These are phyloP conservation scores for Drosophila varians DNA, from an alignment of 1,140 invertebrate species.

Conservation along the genomic window DNA sequence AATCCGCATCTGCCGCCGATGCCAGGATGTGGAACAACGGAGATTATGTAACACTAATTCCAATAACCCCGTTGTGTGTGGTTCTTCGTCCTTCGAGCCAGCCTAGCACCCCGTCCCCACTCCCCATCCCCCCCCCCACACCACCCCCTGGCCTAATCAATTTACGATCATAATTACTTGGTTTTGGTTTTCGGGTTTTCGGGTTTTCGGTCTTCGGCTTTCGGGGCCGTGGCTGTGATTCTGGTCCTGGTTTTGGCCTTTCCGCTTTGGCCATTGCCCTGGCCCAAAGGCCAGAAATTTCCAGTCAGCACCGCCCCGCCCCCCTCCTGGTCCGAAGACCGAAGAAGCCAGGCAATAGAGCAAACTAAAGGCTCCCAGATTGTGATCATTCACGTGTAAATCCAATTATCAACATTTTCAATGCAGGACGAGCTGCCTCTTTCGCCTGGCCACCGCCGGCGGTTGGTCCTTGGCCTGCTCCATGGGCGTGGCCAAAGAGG, in stretches of 20 bases:
- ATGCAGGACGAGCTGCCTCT: constrained; percentile 29
- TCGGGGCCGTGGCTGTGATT: background rate
- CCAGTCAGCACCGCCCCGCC: too few species aligned
- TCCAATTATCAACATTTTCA: constrained; percentile 79
- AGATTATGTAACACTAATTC: constrained; percentile 53
- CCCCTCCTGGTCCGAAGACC: too few species aligned
- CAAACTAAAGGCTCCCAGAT: constrained; percentile 69
- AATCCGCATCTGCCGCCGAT: background rate
- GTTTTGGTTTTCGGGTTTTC: constrained; percentile 50
- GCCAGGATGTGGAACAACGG: constrained; percentile 28
- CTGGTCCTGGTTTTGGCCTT: constrained; percentile 1
- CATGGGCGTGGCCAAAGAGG: constrained; percentile 21
- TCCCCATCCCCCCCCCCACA: background rate
- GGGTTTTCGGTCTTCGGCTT: constrained; percentile 17
- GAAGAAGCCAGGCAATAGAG: background rate
- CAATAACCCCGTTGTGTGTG: constrained; percentile 49
- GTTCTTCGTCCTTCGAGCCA: constrained; percentile 1
- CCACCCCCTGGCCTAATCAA: constrained; percentile 52
- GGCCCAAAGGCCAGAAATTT: constrained; percentile 44
- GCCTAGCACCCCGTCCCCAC: background rate
- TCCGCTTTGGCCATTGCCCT: constrained; percentile 42
- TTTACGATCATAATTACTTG: constrained; percentile 79
- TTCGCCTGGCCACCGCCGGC: constrained; percentile 24
- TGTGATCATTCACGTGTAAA: constrained; percentile 81
- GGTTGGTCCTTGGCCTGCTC: constrained; percentile 23